phyloP scores from a whole-genome alignment of 2,113 vertebrate genomes.

The Bambusicola thoracicus region DNA sequence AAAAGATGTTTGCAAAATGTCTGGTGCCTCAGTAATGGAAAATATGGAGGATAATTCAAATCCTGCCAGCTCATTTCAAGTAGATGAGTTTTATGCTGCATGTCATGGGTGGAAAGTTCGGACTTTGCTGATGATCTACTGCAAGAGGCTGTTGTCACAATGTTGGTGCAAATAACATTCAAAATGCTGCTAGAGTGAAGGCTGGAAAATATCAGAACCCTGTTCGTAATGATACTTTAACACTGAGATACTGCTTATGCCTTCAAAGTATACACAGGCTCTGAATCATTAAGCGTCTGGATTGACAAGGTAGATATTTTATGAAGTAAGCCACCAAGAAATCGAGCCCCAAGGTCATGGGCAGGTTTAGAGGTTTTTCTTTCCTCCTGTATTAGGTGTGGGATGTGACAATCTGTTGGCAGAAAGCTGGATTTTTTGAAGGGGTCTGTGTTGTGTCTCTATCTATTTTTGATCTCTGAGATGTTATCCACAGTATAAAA shows the following conservation, averaged over 20 bases:
- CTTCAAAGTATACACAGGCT: background rate
- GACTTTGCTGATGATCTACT: background rate
- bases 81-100: background rate
- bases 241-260: background rate
- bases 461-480: background rate
- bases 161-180: background rate
- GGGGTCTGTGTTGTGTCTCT: background rate
- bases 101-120: background rate
- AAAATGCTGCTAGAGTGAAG: background rate
- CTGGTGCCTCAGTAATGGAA: conserved; percentile 26
- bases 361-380: background rate
- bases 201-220: background rate
- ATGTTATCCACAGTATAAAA: background rate
- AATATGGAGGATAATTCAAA: background rate
- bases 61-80: conserved; percentile 25
- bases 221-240: background rate
- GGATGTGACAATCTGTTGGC: background rate
- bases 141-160: background rate
- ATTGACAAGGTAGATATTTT: background rate
- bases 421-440: background rate
- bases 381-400: background rate
- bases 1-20: conserved; percentile 31
- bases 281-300: background rate
- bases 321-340: background rate
- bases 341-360: background rate